Evolutionary conservation across 30 jellyfish, hydroid and myxozoan genomes (phyloP), one percentile per base, ranked within the genome.

Genomic region (Aurelia sp.): DNA sequence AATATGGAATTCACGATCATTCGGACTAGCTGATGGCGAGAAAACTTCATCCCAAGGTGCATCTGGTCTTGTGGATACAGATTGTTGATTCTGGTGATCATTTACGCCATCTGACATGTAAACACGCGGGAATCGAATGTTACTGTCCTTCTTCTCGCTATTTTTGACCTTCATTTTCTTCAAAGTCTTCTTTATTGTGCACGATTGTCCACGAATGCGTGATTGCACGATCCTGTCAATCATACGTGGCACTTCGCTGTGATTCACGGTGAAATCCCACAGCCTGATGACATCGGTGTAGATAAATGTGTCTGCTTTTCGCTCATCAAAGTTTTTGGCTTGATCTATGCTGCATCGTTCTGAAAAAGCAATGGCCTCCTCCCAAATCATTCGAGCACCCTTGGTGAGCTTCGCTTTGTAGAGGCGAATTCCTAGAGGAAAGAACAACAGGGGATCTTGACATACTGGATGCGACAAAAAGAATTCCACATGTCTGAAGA

Each of bases 21-120:
- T 69, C 0, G 98, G 96, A 74, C 96, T 93, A 18, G 95, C 98
- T 4, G 94, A 78, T 21, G 98, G 98, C 44, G 62, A 87, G 55
- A 93, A 76, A 12, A 62, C 21, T 12, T 15, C 71, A 19, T 62
- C 38, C 48, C 67, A 18, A 16, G 64, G 31, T 2, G 51, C 62
- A 22, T 48, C 86, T 17, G 15, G 65, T 44, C 67, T 16, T 3
- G 74, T 12, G 13, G 35, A 4, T 15, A 47, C 50, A 13, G 33
- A 15, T 13, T 48, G 63, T 20, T 22, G 35, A 68, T 16, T 7
- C 50, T 57, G 75, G 5, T 7, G 63, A 4, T 48, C 67, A 5
- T 0, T 33, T 12, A 15, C 21, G 53, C 88, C 38, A 13, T 24
- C 74, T 48, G 80, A 27, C 21, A 30, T 31, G 63, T 57, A 65